A percentile compares a stretch with the other conserved stretches of the same genome.
Evolutionary conservation across 2,797 vertebrate genomes (phyloP).

Genomic region (Sitta carolinensis): DNA sequence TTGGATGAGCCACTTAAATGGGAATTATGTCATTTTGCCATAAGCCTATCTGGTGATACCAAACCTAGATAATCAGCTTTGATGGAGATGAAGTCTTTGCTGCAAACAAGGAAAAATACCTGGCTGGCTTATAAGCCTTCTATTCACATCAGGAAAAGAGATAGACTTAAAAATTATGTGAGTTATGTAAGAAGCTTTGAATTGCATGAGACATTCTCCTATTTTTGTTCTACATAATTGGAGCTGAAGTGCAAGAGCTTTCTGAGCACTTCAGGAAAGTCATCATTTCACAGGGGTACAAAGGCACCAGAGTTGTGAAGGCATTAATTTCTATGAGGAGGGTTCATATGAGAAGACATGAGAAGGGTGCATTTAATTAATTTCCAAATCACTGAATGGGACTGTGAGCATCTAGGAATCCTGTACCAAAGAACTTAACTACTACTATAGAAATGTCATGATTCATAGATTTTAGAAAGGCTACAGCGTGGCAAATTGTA

Average conservation of each 20-base stretch:
- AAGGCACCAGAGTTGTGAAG: not conserved
- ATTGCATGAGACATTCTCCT: not conserved
- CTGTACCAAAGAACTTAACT: not conserved
- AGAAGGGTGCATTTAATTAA: not conserved
- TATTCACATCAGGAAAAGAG: not conserved
- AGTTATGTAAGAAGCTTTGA: not conserved
- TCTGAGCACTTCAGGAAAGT: not conserved
- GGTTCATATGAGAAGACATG: not conserved
- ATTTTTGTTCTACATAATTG: not conserved
- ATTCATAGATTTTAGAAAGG: not conserved
- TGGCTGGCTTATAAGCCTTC: not conserved
- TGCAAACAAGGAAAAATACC: not conserved
- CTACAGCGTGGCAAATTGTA: not conserved
- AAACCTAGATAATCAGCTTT: not conserved
- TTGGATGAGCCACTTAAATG: constrained; percentile 37
- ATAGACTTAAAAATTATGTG: not conserved
- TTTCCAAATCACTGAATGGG: not conserved
- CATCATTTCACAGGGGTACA: not conserved
- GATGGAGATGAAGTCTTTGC: not conserved
- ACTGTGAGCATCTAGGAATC: not conserved
- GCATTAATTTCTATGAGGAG: not conserved
- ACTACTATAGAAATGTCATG: not conserved
- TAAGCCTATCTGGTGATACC: constrained; percentile 6
- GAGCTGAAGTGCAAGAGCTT: not conserved
- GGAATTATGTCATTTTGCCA: constrained; percentile 33